Conservation (phyloP, 2,113 vertebrate species). For the Alligator mississippiensis region DNA sequence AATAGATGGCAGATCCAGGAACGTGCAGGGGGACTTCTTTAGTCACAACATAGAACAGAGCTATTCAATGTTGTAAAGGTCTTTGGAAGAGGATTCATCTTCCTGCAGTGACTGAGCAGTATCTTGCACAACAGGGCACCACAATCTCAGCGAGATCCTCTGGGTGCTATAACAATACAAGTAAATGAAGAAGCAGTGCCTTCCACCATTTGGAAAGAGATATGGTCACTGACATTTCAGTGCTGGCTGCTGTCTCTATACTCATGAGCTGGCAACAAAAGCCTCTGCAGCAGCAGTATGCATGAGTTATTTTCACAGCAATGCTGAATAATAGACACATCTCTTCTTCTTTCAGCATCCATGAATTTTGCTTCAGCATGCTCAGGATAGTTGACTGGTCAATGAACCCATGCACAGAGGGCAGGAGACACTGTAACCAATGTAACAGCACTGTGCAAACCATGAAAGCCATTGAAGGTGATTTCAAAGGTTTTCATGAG, state of each 20-base stretch:
- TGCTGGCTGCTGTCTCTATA: background rate
- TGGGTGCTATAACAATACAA: background rate
- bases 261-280: background rate
- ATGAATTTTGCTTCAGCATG: fast-evolving
- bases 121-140: background rate
- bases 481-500: fast-evolving
- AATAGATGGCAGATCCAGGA: background rate
- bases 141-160: background rate
- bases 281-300: background rate
- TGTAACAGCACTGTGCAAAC: background rate
- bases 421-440: background rate
- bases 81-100: background rate
- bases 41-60: background rate
- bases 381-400: background rate
- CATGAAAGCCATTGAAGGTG: background rate
- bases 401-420: background rate
- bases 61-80: background rate
- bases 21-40: background rate
- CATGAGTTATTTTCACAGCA: fast-evolving
- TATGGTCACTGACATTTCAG: background rate
- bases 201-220: background rate
- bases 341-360: background rate
- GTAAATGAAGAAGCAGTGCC: background rate
- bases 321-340: background rate
- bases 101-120: background rate